Evolutionary conservation across 2,797 vertebrate species (phyloP), one percentile per base, ranked within the genome.

Genomic region (Myripristis jacobus): DNA sequence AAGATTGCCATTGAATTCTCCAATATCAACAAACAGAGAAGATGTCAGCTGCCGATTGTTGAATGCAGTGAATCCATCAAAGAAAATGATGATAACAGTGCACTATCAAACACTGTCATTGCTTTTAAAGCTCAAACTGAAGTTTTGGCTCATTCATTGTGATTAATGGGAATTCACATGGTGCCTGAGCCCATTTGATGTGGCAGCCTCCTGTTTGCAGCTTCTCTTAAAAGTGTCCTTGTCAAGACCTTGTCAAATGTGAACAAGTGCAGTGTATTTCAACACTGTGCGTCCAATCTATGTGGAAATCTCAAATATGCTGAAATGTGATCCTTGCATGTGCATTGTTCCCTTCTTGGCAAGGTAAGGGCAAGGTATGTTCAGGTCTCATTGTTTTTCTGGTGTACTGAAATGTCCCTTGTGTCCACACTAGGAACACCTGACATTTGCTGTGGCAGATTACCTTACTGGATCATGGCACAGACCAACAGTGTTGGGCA

Each of bases 401-500:
- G 60, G 76, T 18, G 22, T 53, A 80, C 48, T 55, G 53, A 84
- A 71, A 85, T 87, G 63, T 88, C 65, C 43, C 18, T 68, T 91
- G 75, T 91, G 79, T 87, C 76, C 77, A 65, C 64, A 76, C 80
- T 83, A 96, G 95, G 77, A 88, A 84, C 85, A 87, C 88, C 86
- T 92, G 90, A 91, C 85, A 87, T 91, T 85, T 87, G 83, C 89
- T 77, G 89, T 80, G 80, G 82, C 89, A 87, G 85, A 81, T 24
- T 76, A 87, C 81, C 87, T 79, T 36, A 86, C 84, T 90, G 93
- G 93, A 95, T 93, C 92, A 99, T 99, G 97, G 97, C 97, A 88
- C 96, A 98, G 93, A 97, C 95, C 93, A 98, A 97, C 94, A 97
- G 94, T 80, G 94, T 95, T 62, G 95, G 95, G 67, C 96, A 97